phyloP scores from a whole-genome alignment of 2,113 vertebrate genomes.

The Carettochelys insculpta region DNA sequence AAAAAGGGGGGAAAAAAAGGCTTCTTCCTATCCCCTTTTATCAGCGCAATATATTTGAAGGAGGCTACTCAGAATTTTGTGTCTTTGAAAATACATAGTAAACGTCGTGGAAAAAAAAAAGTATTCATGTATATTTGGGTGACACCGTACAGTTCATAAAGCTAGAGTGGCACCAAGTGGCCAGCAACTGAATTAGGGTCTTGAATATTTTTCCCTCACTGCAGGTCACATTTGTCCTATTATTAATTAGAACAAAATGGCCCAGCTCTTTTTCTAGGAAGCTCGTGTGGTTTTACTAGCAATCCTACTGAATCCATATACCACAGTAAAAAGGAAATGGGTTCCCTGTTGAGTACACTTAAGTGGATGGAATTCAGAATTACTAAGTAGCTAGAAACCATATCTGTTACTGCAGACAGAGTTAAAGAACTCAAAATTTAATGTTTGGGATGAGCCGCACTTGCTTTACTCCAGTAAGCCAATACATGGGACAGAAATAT shows the following conservation, averaged over 20 bases:
- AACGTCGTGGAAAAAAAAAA: conserved; percentile 9
- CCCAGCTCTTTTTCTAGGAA: neutral
- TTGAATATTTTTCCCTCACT: neutral
- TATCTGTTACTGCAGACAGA: neutral
- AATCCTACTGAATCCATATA: neutral
- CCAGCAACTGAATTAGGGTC: conserved; percentile 40
- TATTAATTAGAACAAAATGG: neutral
- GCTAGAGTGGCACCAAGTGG: conserved; percentile 81
- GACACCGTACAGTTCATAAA: conserved; percentile 56
- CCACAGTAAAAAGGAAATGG: neutral
- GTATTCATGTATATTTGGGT: neutral
- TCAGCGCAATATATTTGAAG: neutral
- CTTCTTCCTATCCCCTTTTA: neutral
- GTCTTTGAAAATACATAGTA: conserved; percentile 58
- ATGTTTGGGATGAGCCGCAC: neutral
- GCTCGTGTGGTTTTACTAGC: neutral
- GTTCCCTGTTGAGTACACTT: neutral
- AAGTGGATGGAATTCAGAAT: neutral
- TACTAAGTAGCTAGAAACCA: neutral
- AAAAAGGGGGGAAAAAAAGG: neutral
- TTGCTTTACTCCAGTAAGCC: neutral
- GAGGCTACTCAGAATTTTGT: neutral
- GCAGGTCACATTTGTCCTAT: neutral
- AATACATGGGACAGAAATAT: neutral
- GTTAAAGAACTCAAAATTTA: neutral